Percentiles rank a stretch among this genome's conserved stretches.
These are phyloP conservation scores for Napeogenes sylphis DNA, from an alignment of 2,888 invertebrate species.

Conservation along the genomic window DNA sequence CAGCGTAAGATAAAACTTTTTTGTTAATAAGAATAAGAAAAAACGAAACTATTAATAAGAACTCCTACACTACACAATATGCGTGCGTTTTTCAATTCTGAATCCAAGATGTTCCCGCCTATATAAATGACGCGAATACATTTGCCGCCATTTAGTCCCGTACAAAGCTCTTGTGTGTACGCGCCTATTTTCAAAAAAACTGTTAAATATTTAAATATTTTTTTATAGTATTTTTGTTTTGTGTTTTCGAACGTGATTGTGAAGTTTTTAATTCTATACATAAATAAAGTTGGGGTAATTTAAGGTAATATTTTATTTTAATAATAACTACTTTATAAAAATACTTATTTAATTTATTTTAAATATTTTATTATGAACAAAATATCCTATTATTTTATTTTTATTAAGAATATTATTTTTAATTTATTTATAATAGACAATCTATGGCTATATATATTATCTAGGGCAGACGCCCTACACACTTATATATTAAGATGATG, in stretches of 20 bases:
- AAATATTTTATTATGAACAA: neutral
- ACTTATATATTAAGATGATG: conserved; percentile 1
- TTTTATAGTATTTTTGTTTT: conserved; percentile 10
- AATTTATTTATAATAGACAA: too few species aligned
- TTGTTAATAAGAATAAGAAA: neutral
- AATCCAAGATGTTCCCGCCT: conserved; percentile 34
- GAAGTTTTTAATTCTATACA: neutral
- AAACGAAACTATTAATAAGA: neutral
- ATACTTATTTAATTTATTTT: neutral
- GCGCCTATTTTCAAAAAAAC: conserved; percentile 39
- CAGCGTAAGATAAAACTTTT: conserved; percentile 11
- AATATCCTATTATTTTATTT: neutral
- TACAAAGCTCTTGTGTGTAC: conserved; percentile 41
- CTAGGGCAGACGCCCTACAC: neutral
- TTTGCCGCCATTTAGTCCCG: conserved; percentile 52
- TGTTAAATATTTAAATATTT: conserved; percentile 27
- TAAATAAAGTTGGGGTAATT: neutral
- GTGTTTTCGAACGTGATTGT: conserved; percentile 16
- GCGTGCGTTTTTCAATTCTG: conserved; percentile 26
- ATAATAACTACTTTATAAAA: neutral
- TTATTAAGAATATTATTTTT: too few species aligned
- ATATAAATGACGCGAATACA: conserved; percentile 52
- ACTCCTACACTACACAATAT: neutral
- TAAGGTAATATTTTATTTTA: neutral
- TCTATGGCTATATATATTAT: too few species aligned